Conservation (phyloP, 2,113 vertebrate species). For the Eolophus roseicapilla region DNA sequence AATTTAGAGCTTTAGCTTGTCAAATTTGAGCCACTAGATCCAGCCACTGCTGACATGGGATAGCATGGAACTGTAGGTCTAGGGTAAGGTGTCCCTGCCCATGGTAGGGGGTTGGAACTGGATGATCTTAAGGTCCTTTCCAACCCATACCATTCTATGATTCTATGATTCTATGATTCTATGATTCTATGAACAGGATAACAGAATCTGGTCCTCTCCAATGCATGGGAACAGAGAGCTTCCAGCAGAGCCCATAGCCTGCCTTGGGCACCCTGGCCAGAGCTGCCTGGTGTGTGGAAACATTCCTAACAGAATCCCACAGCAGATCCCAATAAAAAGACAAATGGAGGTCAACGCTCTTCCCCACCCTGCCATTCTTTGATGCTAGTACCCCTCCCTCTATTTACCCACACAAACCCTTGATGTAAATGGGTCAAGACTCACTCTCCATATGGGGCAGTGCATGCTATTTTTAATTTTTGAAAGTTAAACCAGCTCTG, state of each 20-base stretch:
- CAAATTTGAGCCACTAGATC: not conserved
- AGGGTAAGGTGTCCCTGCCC: not conserved
- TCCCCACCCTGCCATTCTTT: constrained; percentile 20
- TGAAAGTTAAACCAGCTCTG: constrained; percentile 72
- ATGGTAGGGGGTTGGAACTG: not conserved
- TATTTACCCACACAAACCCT: constrained; percentile 31
- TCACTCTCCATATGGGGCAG: constrained; percentile 30
- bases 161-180: too few species aligned
- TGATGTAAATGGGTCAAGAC: constrained; percentile 59
- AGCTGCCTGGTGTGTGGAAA: not conserved
- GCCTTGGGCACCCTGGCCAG: not conserved
- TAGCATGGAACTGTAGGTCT: not conserved
- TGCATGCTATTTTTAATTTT: constrained; percentile 69
- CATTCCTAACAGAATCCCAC: not conserved
- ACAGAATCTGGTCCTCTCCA: not conserved
- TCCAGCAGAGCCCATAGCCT: not conserved
- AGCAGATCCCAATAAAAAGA: constrained; percentile 1
- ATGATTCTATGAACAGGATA: not conserved
- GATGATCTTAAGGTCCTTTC: not conserved
- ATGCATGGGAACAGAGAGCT: not conserved
- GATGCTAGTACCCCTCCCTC: not conserved
- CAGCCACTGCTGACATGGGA: not conserved
- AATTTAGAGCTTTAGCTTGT: not conserved
- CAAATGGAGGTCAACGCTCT: not conserved
- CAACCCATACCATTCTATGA: not conserved